These are phyloP conservation scores for Mormyrops boulengeri DNA, from an alignment of 2,797 vertebrate species.

Conservation along the genomic window DNA sequence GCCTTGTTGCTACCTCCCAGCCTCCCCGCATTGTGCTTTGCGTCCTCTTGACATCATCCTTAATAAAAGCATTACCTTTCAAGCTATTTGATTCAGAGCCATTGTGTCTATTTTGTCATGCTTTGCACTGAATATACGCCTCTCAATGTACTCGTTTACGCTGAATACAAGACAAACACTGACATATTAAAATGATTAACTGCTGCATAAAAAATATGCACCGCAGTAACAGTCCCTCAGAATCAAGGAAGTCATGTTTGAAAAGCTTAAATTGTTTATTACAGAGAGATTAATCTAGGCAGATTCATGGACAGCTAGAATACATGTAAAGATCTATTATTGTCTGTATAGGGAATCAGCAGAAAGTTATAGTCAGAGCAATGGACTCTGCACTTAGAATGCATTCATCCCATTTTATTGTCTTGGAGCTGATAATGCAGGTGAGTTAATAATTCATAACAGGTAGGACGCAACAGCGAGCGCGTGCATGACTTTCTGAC, in stretches of 20 bases:
- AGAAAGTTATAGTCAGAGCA: background rate
- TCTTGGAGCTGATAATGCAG: slow-evolving; percentile 1
- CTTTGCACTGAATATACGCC: background rate
- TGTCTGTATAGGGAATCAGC: background rate
- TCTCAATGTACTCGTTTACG: background rate
- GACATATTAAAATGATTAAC: background rate
- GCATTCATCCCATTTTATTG: background rate
- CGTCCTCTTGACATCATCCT: background rate
- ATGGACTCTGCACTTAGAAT: slow-evolving; percentile 14
- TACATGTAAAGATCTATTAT: background rate
- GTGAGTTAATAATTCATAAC: slow-evolving; percentile 18
- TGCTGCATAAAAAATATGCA: background rate
- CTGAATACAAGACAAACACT: background rate
- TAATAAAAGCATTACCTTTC: background rate
- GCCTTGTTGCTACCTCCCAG: background rate
- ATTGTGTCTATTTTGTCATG: background rate
- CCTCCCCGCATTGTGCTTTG: background rate
- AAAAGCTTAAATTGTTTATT: background rate
- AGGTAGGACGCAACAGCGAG: background rate
- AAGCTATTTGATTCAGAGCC: background rate
- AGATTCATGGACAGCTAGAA: background rate
- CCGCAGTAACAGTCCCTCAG: background rate
- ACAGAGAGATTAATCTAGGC: background rate
- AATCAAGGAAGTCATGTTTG: background rate
- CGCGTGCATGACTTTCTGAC: background rate